Evolutionary conservation across 2,113 vertebrate genomes (phyloP).

Genomic region (human (Homo sapiens)): DNA sequence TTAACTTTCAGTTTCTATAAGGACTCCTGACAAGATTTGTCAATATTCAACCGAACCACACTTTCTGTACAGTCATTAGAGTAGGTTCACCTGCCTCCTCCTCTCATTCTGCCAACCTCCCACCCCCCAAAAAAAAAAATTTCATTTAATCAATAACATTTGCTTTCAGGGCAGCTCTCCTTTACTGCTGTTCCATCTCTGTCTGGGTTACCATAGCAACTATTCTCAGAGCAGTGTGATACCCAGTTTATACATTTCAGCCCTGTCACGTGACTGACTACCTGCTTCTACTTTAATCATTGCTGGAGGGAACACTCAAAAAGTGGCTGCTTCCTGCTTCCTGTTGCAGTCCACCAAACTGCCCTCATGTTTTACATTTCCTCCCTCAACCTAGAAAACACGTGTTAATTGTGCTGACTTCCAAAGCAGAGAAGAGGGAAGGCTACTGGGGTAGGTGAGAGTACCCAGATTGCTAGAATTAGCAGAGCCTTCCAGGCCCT

Average conservation of each 20-base stretch:
- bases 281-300: conserved; percentile 81
- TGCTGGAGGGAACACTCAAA: conserved; percentile 76
- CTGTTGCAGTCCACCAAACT: conserved; percentile 71
- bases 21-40: not conserved
- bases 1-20: not conserved
- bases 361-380: conserved; percentile 51
- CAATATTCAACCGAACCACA: not conserved
- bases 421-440: not conserved
- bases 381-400: conserved; percentile 48
- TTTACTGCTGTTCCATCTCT: conserved; percentile 78
- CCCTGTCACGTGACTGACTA: conserved; percentile 79
- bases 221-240: conserved; percentile 74
- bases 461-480: not conserved
- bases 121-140: not conserved
- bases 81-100: not conserved
- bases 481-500: conserved; percentile 7
- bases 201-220: conserved; percentile 85
- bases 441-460: not conserved
- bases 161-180: conserved; percentile 80
- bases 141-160: conserved; percentile 82
- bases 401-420: conserved; percentile 23
- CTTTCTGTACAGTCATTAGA: not conserved
- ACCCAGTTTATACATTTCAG: conserved; percentile 79
- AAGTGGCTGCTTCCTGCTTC: conserved; percentile 77
- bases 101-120: not conserved